Conservation (phyloP, 2,797 vertebrate species). For the Manis crassicaudata region DNA sequence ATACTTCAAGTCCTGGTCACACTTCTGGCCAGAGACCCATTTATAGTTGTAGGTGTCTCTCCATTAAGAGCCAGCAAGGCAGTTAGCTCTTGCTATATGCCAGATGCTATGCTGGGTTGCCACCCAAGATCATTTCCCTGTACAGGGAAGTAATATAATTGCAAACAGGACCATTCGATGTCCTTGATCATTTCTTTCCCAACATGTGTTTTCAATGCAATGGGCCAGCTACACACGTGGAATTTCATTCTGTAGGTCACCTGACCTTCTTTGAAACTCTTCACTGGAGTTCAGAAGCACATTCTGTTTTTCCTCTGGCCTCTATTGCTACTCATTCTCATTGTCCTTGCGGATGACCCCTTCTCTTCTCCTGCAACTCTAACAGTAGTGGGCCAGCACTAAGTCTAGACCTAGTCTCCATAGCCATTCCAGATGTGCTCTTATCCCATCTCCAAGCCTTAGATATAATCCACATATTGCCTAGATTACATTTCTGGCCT, state of each 20-base stretch:
- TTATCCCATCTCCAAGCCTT: background rate
- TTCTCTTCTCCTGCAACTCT: background rate
- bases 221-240: background rate
- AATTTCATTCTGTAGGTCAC: background rate
- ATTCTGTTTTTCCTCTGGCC: background rate
- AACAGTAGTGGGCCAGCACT: background rate
- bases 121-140: background rate
- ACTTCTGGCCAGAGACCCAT: background rate
- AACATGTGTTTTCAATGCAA: background rate
- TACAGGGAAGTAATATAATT: background rate
- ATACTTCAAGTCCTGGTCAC: accelerated
- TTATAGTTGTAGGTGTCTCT: background rate
- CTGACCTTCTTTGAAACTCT: background rate
- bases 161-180: background rate
- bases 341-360: no score
- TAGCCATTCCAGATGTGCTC: background rate
- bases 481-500: background rate
- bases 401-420: background rate
- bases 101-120: background rate
- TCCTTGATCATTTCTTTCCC: background rate
- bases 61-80: background rate
- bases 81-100: no score
- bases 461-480: background rate
- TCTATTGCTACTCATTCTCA: background rate
- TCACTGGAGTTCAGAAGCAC: background rate